Evolutionary conservation across 2,888 invertebrate genomes (phyloP), one percentile per base, ranked within the genome.

Genomic region (Ceraclea dissimilis): DNA sequence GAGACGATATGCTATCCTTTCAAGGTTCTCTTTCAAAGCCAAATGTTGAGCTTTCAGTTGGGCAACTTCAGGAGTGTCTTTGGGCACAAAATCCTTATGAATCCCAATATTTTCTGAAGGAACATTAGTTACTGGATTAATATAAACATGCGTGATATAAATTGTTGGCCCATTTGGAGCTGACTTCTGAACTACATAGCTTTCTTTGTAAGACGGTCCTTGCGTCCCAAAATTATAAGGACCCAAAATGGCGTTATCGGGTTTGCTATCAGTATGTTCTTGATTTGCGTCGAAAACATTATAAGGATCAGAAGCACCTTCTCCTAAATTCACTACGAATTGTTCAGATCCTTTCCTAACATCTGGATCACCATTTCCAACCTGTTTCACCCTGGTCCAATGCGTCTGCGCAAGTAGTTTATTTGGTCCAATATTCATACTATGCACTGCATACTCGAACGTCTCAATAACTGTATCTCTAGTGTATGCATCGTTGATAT

Each of bases 31-130:
- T 39, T 39, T 39, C 16, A 39, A 4, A 26, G 58, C 58, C n/a
- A 81, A 73, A 70, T 83, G 82, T 49, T 78, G 75, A 55, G 80
- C 79, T 64, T 78, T 79, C 33, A 82, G 82, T 61, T 79, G 79
- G 60, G 81, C 80, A 43, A 82, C 82, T 68, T 82, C 82, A 59
- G 81, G 81, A 48, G 80, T 81, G 33, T 51, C 51, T 4, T 51
- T 34, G 17, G 49, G 49, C 17, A 49, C 22, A 31, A 31, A 11
- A 13, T 39, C 39, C 13, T 39, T 16, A 8, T 5, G 8, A 8
- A 13, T 16, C 16, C 5, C 8, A n/a, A 16, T 13, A 8, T 13
- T 13, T 39, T 39, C 39, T 39, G 2, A 39, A n/a, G n/a, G n/a
- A n/a, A n/a, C n/a, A n/a, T n/a, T n/a, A n/a, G n/a, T n/a, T n/a